Evolutionary conservation across 2,888 invertebrate genomes (phyloP), one percentile per base, ranked within the genome.

Genomic region (Linnaemya tessellans): DNA sequence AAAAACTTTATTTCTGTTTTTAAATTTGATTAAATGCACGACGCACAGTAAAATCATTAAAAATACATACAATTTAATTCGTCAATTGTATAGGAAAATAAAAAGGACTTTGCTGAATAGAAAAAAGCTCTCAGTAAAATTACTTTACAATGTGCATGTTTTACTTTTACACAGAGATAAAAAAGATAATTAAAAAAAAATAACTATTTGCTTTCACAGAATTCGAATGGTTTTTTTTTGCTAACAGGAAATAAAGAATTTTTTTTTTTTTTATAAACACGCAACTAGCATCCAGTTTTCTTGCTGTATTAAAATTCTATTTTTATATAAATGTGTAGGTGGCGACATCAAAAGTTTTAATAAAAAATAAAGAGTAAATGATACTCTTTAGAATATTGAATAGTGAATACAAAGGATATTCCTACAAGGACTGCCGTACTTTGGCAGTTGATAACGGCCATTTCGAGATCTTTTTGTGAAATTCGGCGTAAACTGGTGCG

Each of bases 11-110:
- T 4, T 60, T 25, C 60, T 51, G 11, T 77, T 78, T n/a, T 78
- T 58, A 38, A 54, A 77, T 67, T 67, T 77, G 65, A 46, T 67
- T 77, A 67, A 56, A 77, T 65, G 30, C 38, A 74, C n/a, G 35
- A 74, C n/a, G 35, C n/a, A n/a, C 15, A 38, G 25, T 54, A 25
- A 49, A 67, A 78, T 60, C 46, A 35, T 68, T 22, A 71, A 51
- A 71, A 54, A 30, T 20, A 35, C n/a, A 80, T 71, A 64, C 54
- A 71, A 80, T 70, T 70, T 70, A 30, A 79, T 54, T 43, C 8
- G 43, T 7, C 18, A 64, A 51, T 43, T 54, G 62, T 70, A 35
- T 30, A 25, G 20, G 38, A 25, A 11, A 43, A 62, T 13, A 30
- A 51, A 25, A 41, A 58, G 54, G 30, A 22, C 38, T 38, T 78